Evolutionary conservation across 2,888 invertebrate genomes (phyloP), one percentile per base, ranked within the genome.

Genomic region (Leptinotarsa rubiginosa): DNA sequence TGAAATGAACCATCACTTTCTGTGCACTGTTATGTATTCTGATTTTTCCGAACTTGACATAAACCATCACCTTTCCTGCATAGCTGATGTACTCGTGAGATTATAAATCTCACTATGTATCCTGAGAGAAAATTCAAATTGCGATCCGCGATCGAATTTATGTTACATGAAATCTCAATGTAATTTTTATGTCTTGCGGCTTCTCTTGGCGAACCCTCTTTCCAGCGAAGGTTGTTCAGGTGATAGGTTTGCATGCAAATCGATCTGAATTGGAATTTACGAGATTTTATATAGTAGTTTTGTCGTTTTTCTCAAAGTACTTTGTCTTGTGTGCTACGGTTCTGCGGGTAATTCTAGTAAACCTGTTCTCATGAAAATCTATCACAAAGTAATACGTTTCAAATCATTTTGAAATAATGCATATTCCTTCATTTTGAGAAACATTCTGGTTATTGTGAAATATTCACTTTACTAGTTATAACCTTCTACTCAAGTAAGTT

Each of bases 151-250:
- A 62, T 62, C 62, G 31, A 41, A 62, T 62, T 41, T 41, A 62
- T 25, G 41, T 62, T 62, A 62, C 62, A 62, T 62, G 31, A 41
- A 18, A 62, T 62, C 31, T 62, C 41, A 62, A 62, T 41, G 18
- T 25, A 31, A 62, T 62, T 62, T 62, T 62, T 25, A 62, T 62
- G 62, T 62, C 62, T 41, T 41, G 41, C 62, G 41, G 62, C 25
- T 62, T 22, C 22, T 22, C 56, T 13, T 52, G 12, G 56, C 22
- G 56, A 56, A 56, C 15, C 22, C 25, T 13, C n/a, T 31, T 25
- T 18, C 31, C 18, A 41, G 16, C 3, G 41, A 62, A 41, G 62
- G 31, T 41, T 62, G 62, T 41, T 62, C 62, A 62, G 62, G 62
- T 62, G 13, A 62, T 62, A 16, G 3, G n/a, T 18, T 41, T 62